phyloP scores from a whole-genome alignment of 2,888 invertebrate genomes.

The Campaea margaritaria region DNA sequence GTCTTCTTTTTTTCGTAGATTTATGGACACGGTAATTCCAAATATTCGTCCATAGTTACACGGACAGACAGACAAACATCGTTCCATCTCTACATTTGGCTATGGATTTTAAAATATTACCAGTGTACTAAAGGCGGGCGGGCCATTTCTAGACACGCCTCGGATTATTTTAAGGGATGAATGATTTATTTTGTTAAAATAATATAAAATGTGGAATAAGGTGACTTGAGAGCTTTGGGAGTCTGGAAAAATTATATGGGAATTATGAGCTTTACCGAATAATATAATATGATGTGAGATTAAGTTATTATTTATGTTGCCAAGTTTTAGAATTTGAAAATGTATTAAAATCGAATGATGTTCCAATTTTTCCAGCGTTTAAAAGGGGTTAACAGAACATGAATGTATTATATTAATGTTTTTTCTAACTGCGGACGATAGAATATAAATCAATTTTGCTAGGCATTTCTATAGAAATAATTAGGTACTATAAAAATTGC shows the following conservation, averaged over 20 bases:
- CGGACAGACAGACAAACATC: background rate
- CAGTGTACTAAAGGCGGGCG: constrained; percentile 50
- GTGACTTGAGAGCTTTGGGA: background rate
- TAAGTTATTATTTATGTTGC: background rate
- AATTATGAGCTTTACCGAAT: background rate
- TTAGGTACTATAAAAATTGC: no score
- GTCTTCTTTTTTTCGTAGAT: no score
- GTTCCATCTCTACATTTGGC: background rate
- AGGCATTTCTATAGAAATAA: no score
- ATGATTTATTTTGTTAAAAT: constrained; percentile 60
- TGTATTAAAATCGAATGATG: no score
- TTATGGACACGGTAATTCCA: no score
- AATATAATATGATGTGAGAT: background rate
- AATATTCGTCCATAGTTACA: background rate
- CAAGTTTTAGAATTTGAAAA: no score
- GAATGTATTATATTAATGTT: no score
- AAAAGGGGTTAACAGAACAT: no score
- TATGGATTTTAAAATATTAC: constrained; percentile 67
- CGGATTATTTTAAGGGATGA: constrained; percentile 63
- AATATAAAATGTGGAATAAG: constrained; percentile 11
- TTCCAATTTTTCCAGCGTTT: no score
- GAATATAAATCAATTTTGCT: no score
- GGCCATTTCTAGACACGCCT: constrained; percentile 40
- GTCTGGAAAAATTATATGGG: no score
- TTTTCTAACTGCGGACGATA: no score